phyloP scores from a whole-genome alignment of 2,797 vertebrate species.

The Uromys caudimaculatus region DNA sequence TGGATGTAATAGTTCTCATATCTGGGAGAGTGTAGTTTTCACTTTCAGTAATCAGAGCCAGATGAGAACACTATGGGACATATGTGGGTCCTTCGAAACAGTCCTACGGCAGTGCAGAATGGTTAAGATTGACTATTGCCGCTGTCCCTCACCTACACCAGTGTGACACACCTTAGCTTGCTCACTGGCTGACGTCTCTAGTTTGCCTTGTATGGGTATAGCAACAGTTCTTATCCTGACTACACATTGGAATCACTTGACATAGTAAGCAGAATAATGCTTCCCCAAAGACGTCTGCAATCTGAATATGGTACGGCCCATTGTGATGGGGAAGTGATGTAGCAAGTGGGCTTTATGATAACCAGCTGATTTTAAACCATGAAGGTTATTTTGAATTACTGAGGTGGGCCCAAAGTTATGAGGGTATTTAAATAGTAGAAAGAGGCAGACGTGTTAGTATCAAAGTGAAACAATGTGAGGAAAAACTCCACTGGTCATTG shows the following conservation, averaged over 20 bases:
- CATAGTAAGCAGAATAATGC: not conserved
- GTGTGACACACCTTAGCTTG: no score
- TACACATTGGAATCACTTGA: not conserved
- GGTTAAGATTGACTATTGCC: not conserved
- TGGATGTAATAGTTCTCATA: not conserved
- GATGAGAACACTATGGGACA: not conserved
- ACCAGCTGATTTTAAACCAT: not conserved
- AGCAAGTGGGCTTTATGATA: not conserved
- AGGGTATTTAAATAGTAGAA: not conserved
- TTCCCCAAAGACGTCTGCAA: not conserved
- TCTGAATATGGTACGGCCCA: not conserved
- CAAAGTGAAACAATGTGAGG: no score
- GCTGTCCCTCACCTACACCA: accelerated
- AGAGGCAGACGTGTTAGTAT: not conserved
- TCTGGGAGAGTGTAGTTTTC: not conserved
- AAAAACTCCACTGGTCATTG: not conserved
- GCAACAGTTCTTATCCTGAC: not conserved
- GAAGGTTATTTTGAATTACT: not conserved
- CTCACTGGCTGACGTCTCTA: not conserved
- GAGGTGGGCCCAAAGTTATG: not conserved
- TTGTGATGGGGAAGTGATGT: not conserved
- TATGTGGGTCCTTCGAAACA: not conserved
- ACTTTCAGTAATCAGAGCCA: not conserved
- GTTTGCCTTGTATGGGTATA: not conserved
- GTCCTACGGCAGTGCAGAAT: not conserved